A percentile compares a stretch with the other conserved stretches of the same genome.
Evolutionary conservation across 1,140 invertebrate genomes (phyloP).

Genomic region (Sesamia nonagrioides): DNA sequence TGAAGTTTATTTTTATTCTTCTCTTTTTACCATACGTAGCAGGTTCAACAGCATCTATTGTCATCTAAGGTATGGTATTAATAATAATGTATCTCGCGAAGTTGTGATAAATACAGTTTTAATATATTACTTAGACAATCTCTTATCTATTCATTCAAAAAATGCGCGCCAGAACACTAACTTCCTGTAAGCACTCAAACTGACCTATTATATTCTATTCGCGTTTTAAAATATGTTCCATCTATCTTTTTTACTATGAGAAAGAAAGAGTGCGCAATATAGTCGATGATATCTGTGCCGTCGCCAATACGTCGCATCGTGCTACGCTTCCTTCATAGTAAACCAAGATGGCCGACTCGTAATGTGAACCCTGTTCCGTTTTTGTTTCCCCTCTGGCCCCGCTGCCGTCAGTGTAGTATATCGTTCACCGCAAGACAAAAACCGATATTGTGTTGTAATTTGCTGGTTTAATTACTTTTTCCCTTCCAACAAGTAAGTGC

Average conservation of each 20-base stretch:
- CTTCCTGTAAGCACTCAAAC: conserved; percentile 6
- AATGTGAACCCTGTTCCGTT: conserved; percentile 86
- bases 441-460: conserved; percentile 85
- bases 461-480: conserved; percentile 87
- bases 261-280: conserved; percentile 19
- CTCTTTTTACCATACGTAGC: too few relatives aligned
- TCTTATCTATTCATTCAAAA: conserved; percentile 1
- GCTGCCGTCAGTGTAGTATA: conserved; percentile 87
- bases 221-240: neutral
- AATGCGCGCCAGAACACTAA: neutral
- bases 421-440: conserved; percentile 87
- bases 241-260: neutral
- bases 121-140: neutral
- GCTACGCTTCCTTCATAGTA: conserved; percentile 55
- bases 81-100: too few relatives aligned
- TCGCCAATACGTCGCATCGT: neutral
- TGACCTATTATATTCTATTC: neutral
- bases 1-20: too few relatives aligned
- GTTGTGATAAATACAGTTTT: too few relatives aligned
- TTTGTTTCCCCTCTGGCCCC: conserved; percentile 87
- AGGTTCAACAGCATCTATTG: too few relatives aligned
- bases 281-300: conserved; percentile 60
- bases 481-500: conserved; percentile 88
- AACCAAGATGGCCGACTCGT: conserved; percentile 72
- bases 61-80: too few relatives aligned